phyloP scores from a whole-genome alignment of 1,140 invertebrate species.

The Grapholita molesta region DNA sequence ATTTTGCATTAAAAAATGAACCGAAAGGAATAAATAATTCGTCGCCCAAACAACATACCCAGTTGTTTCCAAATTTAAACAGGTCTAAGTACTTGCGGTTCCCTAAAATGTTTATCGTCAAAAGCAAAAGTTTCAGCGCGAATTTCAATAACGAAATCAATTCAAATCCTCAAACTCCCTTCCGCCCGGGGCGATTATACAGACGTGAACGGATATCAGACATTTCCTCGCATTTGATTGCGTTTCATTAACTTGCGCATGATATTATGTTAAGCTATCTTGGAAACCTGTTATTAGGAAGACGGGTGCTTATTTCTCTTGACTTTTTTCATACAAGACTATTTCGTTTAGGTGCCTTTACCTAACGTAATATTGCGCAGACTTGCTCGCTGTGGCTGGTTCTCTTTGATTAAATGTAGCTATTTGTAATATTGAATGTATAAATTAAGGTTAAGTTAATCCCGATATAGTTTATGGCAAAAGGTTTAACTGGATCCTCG shows the following conservation, averaged over 20 bases:
- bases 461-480: too few species aligned
- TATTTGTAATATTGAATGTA: too few species aligned
- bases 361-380: background rate
- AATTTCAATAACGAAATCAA: slow-evolving; percentile 9
- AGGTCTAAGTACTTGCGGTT: background rate
- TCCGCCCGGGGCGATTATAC: background rate
- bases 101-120: background rate
- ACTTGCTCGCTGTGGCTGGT: too few species aligned
- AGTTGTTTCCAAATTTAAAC: background rate
- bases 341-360: background rate
- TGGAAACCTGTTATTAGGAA: background rate
- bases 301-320: background rate
- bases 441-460: too few species aligned
- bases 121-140: background rate
- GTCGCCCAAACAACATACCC: background rate
- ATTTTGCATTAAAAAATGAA: too few species aligned
- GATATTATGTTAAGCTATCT: slow-evolving; percentile 4
- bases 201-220: background rate
- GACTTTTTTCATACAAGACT: background rate
- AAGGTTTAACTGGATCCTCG: too few species aligned
- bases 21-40: too few species aligned
- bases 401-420: too few species aligned
- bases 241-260: slow-evolving; percentile 8
- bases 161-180: background rate
- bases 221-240: slow-evolving; percentile 6